These are phyloP conservation scores for Amorpha juglandis DNA, from an alignment of 2,888 invertebrate genomes.

Conservation along the genomic window DNA sequence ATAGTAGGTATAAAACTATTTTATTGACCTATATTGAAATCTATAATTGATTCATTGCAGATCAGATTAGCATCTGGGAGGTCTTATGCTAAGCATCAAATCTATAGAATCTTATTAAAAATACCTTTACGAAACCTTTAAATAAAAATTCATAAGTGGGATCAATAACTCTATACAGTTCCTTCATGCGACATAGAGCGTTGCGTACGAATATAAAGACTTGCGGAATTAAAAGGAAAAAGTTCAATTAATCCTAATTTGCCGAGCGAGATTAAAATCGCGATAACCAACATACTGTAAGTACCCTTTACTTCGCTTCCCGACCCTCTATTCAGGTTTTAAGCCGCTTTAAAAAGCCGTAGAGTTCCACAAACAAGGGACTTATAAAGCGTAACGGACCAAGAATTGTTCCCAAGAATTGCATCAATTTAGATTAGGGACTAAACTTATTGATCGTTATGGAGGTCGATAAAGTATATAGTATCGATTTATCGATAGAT, in stretches of 20 bases:
- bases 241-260: conserved; percentile 84
- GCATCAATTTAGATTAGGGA: conserved; percentile 60
- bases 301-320: conserved; percentile 78
- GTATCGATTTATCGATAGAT: conserved; percentile 31
- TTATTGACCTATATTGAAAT: too few relatives aligned
- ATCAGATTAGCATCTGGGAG: too few relatives aligned
- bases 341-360: conserved; percentile 80
- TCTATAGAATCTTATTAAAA: too few relatives aligned
- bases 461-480: conserved; percentile 39
- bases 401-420: conserved; percentile 68
- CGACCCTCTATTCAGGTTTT: conserved; percentile 68
- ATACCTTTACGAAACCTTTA: not conserved
- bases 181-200: conserved; percentile 67
- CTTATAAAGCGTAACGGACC: conserved; percentile 76
- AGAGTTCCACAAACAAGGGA: conserved; percentile 78
- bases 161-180: conserved; percentile 60
- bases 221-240: conserved; percentile 73
- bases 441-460: conserved; percentile 44
- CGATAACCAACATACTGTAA: conserved; percentile 76
- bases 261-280: conserved; percentile 77
- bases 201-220: conserved; percentile 74
- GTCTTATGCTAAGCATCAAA: too few relatives aligned
- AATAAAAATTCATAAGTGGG: not conserved
- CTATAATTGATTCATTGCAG: too few relatives aligned
- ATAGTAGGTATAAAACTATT: too few relatives aligned